Evolutionary conservation across 2,113 vertebrate species (phyloP).

Genomic region (Motacilla tschutschensis): DNA sequence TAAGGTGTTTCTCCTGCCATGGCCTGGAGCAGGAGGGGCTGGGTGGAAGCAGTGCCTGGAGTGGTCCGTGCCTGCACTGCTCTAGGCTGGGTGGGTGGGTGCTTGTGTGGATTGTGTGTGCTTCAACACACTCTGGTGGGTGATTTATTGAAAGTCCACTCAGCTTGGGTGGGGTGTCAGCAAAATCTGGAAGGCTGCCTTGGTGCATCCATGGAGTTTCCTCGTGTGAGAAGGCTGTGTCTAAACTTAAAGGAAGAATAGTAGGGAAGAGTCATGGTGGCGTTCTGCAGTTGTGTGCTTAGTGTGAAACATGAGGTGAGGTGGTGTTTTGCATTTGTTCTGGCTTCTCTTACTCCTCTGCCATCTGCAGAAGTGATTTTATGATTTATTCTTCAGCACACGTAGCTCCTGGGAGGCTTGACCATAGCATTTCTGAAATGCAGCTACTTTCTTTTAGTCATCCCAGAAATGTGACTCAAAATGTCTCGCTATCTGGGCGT

Average conservation of each 20-base stretch:
- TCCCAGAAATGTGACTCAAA: slow-evolving; percentile 16
- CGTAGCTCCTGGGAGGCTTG: neutral
- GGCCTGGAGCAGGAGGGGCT: neutral
- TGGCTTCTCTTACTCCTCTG: neutral
- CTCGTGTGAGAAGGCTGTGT: neutral
- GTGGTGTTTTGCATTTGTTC: neutral
- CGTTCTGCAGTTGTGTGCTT: neutral
- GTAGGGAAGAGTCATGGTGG: neutral
- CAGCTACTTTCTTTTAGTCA: slow-evolving; percentile 19
- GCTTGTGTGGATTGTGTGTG: neutral
- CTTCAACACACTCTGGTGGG: neutral
- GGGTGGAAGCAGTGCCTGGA: neutral
- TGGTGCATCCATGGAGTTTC: neutral
- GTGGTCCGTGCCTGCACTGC: neutral
- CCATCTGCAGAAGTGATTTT: neutral
- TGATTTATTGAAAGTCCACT: neutral
- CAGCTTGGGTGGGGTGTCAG: neutral
- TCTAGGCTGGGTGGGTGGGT: neutral
- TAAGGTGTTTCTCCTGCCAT: neutral
- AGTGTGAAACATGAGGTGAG: neutral
- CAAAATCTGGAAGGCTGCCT: slow-evolving; percentile 4
- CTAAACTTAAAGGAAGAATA: neutral
- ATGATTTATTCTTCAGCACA: neutral
- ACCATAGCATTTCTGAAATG: neutral
- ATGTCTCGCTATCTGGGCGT: neutral